Base-by-base conservation (phyloP, 1,140 invertebrate genomes). In the Aphidius gifuensis region DNA sequence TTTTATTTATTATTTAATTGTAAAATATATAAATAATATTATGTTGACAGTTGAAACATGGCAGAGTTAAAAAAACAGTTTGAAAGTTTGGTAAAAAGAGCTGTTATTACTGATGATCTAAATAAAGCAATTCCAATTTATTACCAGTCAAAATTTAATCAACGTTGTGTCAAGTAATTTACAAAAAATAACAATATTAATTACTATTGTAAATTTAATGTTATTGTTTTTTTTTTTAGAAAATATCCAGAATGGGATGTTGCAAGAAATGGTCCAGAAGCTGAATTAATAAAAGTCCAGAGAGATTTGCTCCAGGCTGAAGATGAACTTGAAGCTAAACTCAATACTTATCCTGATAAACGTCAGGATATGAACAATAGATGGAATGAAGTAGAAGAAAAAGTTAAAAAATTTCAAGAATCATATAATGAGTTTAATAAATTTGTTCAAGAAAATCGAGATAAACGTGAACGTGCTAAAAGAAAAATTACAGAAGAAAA, bases 161-260 rank as follows among this genome's bases (percentile, higher is more conserved):
- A 69, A 11, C 47, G 23, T 9, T 40, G 64, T 9, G 58, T 68
- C 47, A 72, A 72, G 71, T 74, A 70, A 32, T 32, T 32, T 32
- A 32, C 1, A 32, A 32, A 32, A 2, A 32, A 32, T 32, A 3
- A 32, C 2, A 3, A 3, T 1, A 32, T 32, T 32, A 32, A 32
- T 32, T 32, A 32, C 1, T 32, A 32, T 32, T 32, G 23, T 32
- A 32, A 32, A 32, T 32, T 32, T 3, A 32, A 1, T 32, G 1
- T 2, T 9, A 38, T 42, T 55, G 2, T 51, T 50, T 43, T 39
- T 43, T n/a, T n/a, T 16, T 16, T 16, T 65, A 84, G 84, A 71
- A 83, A 84, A 69, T 82, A 83, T 73, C 84, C 84, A 63, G 80
- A 83, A 79, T 85, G 83, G 82, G 84, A 86, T 60, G 71, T 82